phyloP scores from a whole-genome alignment of 2,797 vertebrate species.

The Brachymystax lenok region DNA sequence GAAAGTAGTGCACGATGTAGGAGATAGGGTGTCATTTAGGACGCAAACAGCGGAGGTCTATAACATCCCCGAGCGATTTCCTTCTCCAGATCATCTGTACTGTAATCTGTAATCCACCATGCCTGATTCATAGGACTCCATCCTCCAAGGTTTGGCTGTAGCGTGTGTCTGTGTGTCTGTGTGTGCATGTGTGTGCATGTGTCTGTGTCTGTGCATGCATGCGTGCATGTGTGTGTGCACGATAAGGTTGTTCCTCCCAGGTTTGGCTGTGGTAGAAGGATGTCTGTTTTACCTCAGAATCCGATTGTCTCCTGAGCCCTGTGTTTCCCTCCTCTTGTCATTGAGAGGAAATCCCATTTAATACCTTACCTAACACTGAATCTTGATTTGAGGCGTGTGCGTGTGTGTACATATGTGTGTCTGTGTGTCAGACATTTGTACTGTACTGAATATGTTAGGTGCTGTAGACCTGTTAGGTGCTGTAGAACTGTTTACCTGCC shows the following conservation, averaged over 20 bases:
- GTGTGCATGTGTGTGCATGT: not conserved
- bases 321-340: too few relatives aligned
- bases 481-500: constrained; percentile 1
- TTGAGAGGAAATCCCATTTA: too few relatives aligned
- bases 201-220: not conserved
- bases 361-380: too few relatives aligned
- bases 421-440: not conserved
- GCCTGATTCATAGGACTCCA: not conserved
- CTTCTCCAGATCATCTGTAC: constrained; percentile 11
- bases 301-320: too few relatives aligned
- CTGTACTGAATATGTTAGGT: too few relatives aligned
- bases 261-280: too few relatives aligned
- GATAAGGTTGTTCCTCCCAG: too few relatives aligned
- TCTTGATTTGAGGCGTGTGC: too few relatives aligned
- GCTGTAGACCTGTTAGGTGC: too few relatives aligned
- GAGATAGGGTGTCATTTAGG: too few relatives aligned
- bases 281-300: too few relatives aligned
- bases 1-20: too few relatives aligned
- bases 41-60: not conserved
- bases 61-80: constrained; percentile 2
- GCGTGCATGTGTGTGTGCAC: not conserved
- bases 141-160: constrained; percentile 8
- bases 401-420: not conserved
- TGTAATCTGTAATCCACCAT: constrained; percentile 10
- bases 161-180: not conserved